A percentile compares a stretch with the other conserved stretches of the same genome.
These are phyloP conservation scores for Druon quercuslanigerum DNA, from an alignment of 1,140 invertebrate genomes.

Conservation along the genomic window DNA sequence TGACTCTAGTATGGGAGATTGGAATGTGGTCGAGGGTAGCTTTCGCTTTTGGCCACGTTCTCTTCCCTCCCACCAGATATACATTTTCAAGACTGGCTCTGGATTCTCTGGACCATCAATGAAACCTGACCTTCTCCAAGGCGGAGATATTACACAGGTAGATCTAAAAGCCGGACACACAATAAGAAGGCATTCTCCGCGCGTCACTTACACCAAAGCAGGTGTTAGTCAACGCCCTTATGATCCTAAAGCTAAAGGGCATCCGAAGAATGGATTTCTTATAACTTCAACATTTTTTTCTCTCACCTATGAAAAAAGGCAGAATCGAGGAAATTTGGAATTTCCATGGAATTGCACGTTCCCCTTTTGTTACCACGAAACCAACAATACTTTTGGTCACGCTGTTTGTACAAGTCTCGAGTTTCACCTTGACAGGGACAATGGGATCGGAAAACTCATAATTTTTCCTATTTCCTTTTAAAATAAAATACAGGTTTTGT, in stretches of 20 bases:
- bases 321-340: slow-evolving; percentile 35
- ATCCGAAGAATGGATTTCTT: slow-evolving; percentile 32
- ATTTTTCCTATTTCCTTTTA: slow-evolving; percentile 21
- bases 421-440: slow-evolving; percentile 20
- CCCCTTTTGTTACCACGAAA: slow-evolving; percentile 28
- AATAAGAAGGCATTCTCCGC: slow-evolving; percentile 43
- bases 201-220: slow-evolving; percentile 44
- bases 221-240: slow-evolving; percentile 49
- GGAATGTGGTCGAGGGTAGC: slow-evolving; percentile 46
- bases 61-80: slow-evolving; percentile 37
- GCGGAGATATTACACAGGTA: slow-evolving; percentile 43
- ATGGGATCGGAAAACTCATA: slow-evolving; percentile 24
- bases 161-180: slow-evolving; percentile 42
- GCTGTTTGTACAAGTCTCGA: slow-evolving; percentile 7
- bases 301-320: slow-evolving; percentile 15
- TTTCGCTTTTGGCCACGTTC: slow-evolving; percentile 39
- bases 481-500: slow-evolving; percentile 8
- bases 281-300: slow-evolving; percentile 36
- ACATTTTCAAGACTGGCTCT: slow-evolving; percentile 38
- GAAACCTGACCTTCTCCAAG: slow-evolving; percentile 46
- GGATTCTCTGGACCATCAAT: slow-evolving; percentile 47
- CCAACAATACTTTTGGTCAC: slow-evolving; percentile 21
- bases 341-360: slow-evolving; percentile 44
- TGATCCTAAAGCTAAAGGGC: slow-evolving; percentile 25
- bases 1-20: not conserved